These are phyloP conservation scores for Notolabrus celidotus DNA, from an alignment of 2,797 vertebrate genomes.

Conservation along the genomic window DNA sequence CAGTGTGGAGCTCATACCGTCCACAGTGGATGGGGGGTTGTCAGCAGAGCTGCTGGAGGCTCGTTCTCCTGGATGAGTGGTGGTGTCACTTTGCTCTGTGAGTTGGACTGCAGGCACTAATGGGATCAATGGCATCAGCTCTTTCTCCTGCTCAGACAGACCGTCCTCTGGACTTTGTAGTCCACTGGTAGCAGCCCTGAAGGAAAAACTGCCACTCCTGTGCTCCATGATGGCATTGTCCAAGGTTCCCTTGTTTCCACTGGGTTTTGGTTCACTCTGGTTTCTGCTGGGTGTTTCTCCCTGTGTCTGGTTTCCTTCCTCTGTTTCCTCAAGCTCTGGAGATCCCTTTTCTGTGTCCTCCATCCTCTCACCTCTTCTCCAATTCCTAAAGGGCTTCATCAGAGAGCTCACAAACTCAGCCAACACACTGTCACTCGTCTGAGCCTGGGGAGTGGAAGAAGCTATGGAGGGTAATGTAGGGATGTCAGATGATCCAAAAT, in stretches of 20 bases:
- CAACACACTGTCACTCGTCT: slow-evolving; percentile 77
- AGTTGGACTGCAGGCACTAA: slow-evolving; percentile 58
- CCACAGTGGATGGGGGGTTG: slow-evolving; percentile 33
- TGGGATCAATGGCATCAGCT: slow-evolving; percentile 68
- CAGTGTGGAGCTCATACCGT: slow-evolving; percentile 61
- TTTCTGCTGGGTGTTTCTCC: slow-evolving; percentile 53
- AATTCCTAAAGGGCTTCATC: slow-evolving; percentile 83
- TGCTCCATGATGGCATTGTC: slow-evolving; percentile 81
- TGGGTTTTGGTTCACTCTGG: slow-evolving; percentile 54
- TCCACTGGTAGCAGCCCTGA: slow-evolving; percentile 47
- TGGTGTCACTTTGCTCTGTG: slow-evolving; percentile 36
- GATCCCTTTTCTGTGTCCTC: slow-evolving; percentile 37
- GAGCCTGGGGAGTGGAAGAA: slow-evolving; percentile 70
- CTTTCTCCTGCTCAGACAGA: slow-evolving; percentile 82
- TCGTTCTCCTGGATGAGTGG: slow-evolving; percentile 40
- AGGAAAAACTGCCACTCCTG: slow-evolving; percentile 46
- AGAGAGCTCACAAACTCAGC: slow-evolving; percentile 82
- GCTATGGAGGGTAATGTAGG: slow-evolving; percentile 39
- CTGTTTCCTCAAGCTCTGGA: slow-evolving; percentile 46
- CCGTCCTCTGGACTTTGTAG: slow-evolving; percentile 66
- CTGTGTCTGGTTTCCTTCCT: slow-evolving; percentile 53
- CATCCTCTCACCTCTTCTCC: slow-evolving; percentile 57
- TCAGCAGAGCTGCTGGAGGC: slow-evolving; percentile 40
- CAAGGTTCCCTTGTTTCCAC: slow-evolving; percentile 67
- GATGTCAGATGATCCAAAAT: slow-evolving; percentile 51